These are phyloP conservation scores for Gallirallus australis DNA, from an alignment of 2,797 vertebrate genomes.

Conservation along the genomic window DNA sequence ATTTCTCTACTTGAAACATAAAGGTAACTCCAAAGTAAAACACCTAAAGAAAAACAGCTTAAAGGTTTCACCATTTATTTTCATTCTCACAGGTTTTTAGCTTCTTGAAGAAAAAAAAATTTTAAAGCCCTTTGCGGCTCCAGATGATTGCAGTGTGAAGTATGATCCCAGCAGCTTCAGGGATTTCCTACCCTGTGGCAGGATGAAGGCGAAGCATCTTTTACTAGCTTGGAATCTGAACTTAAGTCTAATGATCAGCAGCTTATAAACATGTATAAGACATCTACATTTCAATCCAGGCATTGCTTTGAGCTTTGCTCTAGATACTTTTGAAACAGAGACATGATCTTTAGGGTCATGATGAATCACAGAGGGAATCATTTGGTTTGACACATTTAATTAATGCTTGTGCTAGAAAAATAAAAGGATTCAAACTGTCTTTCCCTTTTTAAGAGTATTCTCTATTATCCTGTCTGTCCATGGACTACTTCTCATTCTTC, in stretches of 20 bases:
- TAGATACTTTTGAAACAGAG: neutral
- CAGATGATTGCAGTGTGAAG: neutral
- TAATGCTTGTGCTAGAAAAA: neutral
- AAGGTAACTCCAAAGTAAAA: neutral
- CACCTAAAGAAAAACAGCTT: neutral
- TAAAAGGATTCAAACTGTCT: neutral
- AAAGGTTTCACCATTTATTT: neutral
- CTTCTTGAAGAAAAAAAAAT: neutral
- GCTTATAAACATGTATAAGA: neutral
- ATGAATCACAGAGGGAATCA: neutral
- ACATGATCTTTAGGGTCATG: neutral
- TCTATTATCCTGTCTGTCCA: neutral
- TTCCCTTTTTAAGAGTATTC: neutral
- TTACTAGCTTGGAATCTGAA: neutral
- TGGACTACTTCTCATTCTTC: neutral
- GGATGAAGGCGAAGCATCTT: neutral
- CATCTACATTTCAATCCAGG: neutral
- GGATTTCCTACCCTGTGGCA: neutral
- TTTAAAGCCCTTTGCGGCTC: neutral
- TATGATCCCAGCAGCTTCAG: neutral
- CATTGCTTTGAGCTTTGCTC: neutral
- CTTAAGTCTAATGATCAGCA: rapidly evolving
- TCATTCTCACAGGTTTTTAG: neutral
- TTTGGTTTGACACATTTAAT: neutral
- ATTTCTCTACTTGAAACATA: neutral